Conservation (phyloP, 2,888 invertebrate genomes). For the Ochropleura leucogaster region DNA sequence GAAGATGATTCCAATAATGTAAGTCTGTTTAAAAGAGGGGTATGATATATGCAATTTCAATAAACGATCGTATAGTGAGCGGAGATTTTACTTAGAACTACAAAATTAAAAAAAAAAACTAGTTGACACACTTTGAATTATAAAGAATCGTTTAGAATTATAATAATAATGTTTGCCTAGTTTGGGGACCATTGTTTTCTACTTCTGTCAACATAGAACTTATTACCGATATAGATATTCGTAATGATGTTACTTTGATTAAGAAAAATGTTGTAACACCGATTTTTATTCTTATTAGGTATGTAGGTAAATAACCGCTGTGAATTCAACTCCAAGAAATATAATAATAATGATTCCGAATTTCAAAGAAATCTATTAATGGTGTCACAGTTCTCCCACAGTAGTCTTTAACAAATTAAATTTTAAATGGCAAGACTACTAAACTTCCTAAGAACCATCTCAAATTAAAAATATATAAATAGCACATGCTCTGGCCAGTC, state of each 20-base stretch:
- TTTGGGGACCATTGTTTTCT: too few species aligned
- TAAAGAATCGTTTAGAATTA: background rate
- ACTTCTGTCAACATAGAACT: too few species aligned
- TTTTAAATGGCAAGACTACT: background rate
- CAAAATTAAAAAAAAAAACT: background rate
- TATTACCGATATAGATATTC: too few species aligned
- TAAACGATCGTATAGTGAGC: background rate
- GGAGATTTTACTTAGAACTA: background rate
- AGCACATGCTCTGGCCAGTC: slow-evolving; percentile 39
- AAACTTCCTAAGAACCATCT: background rate
- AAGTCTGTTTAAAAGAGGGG: background rate
- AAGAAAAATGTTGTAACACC: too few species aligned
- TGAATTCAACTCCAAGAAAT: background rate
- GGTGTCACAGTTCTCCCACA: background rate
- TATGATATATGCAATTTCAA: background rate
- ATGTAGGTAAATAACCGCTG: background rate
- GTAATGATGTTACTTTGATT: too few species aligned
- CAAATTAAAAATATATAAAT: slow-evolving; percentile 21
- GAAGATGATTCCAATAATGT: background rate
- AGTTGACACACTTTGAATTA: background rate
- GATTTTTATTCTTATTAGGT: too few species aligned
- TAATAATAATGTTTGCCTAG: background rate
- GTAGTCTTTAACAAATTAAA: background rate
- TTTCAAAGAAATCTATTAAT: background rate
- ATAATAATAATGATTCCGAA: background rate